A percentile compares a stretch with the other conserved stretches of the same genome.
phyloP scores from a whole-genome alignment of 2,797 vertebrate genomes.

The Siniperca scherzeri region DNA sequence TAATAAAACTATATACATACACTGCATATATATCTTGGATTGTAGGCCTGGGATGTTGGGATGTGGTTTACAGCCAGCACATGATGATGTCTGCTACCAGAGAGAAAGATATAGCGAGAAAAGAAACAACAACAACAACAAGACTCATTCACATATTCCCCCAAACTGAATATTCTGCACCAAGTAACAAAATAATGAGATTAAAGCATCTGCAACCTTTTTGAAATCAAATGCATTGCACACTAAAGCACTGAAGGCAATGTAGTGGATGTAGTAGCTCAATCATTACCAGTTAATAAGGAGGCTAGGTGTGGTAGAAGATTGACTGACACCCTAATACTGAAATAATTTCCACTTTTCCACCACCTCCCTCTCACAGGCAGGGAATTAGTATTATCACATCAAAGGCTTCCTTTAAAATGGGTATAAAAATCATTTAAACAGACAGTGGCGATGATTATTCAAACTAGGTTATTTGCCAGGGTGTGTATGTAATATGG shows the following conservation, averaged over 20 bases:
- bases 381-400: conserved; percentile 98
- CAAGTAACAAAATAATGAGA: conserved; percentile 61
- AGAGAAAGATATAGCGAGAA: conserved; percentile 9
- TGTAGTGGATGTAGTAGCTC: conserved; percentile 87
- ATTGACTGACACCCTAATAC: conserved; percentile 95
- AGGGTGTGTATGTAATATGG: conserved; percentile 91
- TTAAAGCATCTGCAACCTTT: conserved; percentile 66
- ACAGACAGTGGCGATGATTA: conserved; percentile 96
- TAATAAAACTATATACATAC: neutral
- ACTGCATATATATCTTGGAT: neutral
- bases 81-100: conserved; percentile 12
- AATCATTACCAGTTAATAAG: conserved; percentile 98
- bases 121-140: conserved; percentile 38
- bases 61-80: conserved; percentile 2
- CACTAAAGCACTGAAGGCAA: conserved; percentile 76
- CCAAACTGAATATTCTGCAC: conserved; percentile 55
- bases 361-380: conserved; percentile 85
- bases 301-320: conserved; percentile 87
- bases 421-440: conserved; percentile 96
- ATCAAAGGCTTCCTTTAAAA: conserved; percentile 97
- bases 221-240: conserved; percentile 85
- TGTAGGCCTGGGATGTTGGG: neutral
- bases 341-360: conserved; percentile 95
- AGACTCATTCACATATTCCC: conserved; percentile 30
- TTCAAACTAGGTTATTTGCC: conserved; percentile 97